Conservation (phyloP, 2,797 vertebrate genomes). For the Danio choprae region DNA sequence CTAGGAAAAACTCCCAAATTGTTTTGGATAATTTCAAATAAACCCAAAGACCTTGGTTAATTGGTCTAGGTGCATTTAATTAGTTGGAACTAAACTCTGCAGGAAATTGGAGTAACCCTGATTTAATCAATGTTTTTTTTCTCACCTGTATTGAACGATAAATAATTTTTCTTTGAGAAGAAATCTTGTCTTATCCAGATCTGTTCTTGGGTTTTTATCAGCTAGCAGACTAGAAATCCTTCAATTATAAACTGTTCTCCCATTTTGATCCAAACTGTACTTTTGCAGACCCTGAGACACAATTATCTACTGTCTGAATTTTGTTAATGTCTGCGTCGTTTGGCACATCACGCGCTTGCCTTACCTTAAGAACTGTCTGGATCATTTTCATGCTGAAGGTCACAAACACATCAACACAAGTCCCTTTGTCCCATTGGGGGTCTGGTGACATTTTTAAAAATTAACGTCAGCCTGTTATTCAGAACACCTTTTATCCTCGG, state of each 20-base stretch:
- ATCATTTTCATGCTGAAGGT: constrained; percentile 23
- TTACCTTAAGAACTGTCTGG: constrained; percentile 20
- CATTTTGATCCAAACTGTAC: background rate
- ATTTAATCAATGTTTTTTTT: background rate
- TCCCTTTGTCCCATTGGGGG: background rate
- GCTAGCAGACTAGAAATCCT: background rate
- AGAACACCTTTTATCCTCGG: constrained; percentile 4
- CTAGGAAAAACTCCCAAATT: background rate
- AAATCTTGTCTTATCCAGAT: background rate
- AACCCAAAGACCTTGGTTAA: background rate
- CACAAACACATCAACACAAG: constrained; percentile 16
- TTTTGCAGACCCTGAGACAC: background rate
- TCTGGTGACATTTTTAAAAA: constrained; percentile 27
- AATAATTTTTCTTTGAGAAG: background rate
- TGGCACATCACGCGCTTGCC: background rate
- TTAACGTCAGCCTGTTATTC: constrained; percentile 5
- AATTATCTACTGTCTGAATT: background rate
- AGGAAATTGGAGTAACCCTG: background rate
- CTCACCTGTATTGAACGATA: background rate
- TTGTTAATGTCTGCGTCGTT: background rate
- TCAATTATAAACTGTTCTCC: no score
- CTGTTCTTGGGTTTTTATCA: background rate
- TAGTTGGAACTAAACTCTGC: background rate
- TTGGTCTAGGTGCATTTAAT: background rate
- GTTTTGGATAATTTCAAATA: background rate